Base-by-base conservation (phyloP, 2,888 invertebrate genomes). In the Linnaemya vulpina region DNA sequence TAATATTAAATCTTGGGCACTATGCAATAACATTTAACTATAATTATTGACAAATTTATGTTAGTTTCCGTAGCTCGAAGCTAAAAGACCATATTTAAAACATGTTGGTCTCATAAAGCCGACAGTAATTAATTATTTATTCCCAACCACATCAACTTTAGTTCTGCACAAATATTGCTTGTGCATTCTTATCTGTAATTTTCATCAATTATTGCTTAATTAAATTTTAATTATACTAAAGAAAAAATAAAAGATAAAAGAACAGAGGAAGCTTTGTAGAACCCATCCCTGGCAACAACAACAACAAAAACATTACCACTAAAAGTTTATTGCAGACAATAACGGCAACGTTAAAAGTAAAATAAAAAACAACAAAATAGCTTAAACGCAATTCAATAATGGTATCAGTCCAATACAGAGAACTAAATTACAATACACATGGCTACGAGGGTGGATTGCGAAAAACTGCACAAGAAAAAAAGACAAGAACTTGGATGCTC, bases 171-270 rank as follows among this genome's bases (percentile, higher is more conserved):
- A 62, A 74, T n/a, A 51, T 35, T 58, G 62, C 51, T 11, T 75
- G 15, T 10, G 8, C 20, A 11, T 78, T 78, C 30, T n/a, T 79
- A 63, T 65, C 46, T 38, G 17, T 22, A 71, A 58, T 76, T 55
- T 38, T n/a, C 63, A 79, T 53, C 81, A 62, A 62, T 75, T 81
- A 62, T 62, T 53, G 53, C 55, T 81, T 75, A 68, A 81, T 81
- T 75, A 75, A 75, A 75, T 62, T 81, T 75, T 81, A 81, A 81
- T 81, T 81, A 74, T 38, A 53, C 20, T 67, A 51, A 0, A 40
- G 15, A 58, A 62, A 30, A n/a, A 7, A 11, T n/a, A 58, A 53
- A 20, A n/a, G 3, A 22, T 11, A 58, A 53, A 38, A 58, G 40
- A 10, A 9, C 11, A 63, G 8, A 22, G 30, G n/a, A 62, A 46